These are phyloP conservation scores for Regulus satrapa DNA, from an alignment of 2,113 vertebrate species.

Conservation along the genomic window DNA sequence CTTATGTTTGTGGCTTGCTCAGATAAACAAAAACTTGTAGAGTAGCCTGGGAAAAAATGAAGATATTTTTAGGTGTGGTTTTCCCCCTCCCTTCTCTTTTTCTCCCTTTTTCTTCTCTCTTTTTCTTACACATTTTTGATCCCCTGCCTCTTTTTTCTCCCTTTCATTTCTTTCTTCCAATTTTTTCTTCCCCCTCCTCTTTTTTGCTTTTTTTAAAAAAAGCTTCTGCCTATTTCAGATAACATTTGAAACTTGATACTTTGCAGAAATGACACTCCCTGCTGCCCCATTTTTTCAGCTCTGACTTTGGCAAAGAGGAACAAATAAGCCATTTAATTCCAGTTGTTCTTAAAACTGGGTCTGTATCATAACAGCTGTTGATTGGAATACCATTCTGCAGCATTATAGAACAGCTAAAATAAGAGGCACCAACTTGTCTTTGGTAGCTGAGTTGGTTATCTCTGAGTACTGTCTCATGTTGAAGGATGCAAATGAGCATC, in stretches of 20 bases:
- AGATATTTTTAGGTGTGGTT: not conserved
- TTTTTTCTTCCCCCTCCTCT: accelerated
- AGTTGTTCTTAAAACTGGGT: not conserved
- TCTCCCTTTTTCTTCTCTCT: not conserved
- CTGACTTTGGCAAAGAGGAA: not conserved
- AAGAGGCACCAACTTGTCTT: not conserved
- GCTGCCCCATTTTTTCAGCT: not conserved
- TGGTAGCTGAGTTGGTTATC: not conserved
- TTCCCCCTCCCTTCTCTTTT: not conserved
- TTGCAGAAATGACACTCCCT: not conserved
- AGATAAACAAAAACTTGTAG: conserved; percentile 3
- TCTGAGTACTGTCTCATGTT: not conserved
- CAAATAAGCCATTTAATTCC: not conserved
- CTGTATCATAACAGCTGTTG: not conserved
- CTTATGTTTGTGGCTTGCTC: not conserved
- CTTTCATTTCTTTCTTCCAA: not conserved
- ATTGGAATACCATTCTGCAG: not conserved
- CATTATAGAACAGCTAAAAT: not conserved
- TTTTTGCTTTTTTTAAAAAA: not conserved
- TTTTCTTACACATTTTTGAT: not conserved
- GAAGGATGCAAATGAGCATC: not conserved
- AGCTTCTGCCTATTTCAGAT: not conserved
- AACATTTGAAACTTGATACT: not conserved
- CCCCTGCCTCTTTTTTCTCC: not conserved
- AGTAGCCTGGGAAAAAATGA: not conserved